Evolutionary conservation across 35 echinoderm and acorn worm species (phyloP).

Genomic region (Apostichopus japonicus): DNA sequence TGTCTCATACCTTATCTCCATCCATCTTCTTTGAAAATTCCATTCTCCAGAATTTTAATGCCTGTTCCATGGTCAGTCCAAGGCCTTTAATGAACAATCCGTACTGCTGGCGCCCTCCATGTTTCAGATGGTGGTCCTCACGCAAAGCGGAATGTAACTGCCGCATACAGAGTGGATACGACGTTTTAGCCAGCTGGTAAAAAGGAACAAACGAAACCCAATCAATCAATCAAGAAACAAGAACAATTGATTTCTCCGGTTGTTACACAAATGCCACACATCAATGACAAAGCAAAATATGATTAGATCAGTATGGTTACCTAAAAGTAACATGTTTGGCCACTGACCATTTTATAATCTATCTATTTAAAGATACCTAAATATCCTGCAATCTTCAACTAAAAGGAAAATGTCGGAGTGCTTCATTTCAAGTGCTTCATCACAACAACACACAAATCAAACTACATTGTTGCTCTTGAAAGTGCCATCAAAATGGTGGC

Average conservation of each 20-base stretch:
- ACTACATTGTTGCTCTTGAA: too few relatives aligned
- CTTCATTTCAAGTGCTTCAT: too few relatives aligned
- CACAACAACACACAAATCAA: too few relatives aligned
- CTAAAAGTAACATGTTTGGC: too few relatives aligned
- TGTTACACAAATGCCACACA: neutral
- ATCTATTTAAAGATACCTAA: too few relatives aligned
- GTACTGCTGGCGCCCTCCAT: conserved; percentile 93
- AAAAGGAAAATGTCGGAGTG: too few relatives aligned
- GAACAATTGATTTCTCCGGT: neutral
- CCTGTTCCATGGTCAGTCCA: conserved; percentile 91
- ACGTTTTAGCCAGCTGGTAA: conserved; percentile 73
- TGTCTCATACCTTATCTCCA: conserved; percentile 74
- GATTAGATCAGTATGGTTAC: too few relatives aligned
- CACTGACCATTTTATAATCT: too few relatives aligned
- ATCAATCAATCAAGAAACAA: neutral
- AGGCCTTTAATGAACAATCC: conserved; percentile 95
- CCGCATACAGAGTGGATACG: conserved; percentile 96
- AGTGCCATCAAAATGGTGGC: too few relatives aligned
- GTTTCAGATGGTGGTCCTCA: conserved; percentile 83
- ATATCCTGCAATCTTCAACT: too few relatives aligned
- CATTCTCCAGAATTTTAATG: conserved; percentile 89
- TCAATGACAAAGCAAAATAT: neutral
- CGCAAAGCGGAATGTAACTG: conserved; percentile 80
- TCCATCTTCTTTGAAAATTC: conserved; percentile 93
- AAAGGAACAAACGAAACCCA: neutral